phyloP scores from a whole-genome alignment of 1,140 invertebrate genomes.

The Zaprionus ghesquierei region DNA sequence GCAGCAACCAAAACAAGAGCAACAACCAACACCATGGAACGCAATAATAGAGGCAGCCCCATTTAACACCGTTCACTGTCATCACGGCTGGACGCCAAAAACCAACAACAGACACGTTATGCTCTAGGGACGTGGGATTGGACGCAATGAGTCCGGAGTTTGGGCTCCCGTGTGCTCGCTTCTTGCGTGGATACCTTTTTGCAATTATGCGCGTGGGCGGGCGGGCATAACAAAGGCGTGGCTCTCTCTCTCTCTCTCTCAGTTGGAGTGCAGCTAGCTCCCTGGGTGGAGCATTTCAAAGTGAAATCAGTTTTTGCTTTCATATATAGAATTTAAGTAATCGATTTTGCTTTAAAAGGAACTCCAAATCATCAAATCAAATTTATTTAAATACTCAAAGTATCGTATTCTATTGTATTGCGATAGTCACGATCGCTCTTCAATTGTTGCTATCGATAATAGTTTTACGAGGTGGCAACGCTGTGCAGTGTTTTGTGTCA shows the following conservation, averaged over 20 bases:
- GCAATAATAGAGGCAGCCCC: slow-evolving; percentile 17
- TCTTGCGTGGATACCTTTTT: slow-evolving; percentile 24
- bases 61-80: slow-evolving; percentile 34
- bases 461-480: neutral
- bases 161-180: neutral
- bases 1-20: slow-evolving; percentile 38
- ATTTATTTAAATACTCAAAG: too few species aligned
- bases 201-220: slow-evolving; percentile 46
- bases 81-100: slow-evolving; percentile 12
- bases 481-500: neutral
- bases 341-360: neutral
- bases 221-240: neutral
- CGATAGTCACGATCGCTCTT: neutral
- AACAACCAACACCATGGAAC: slow-evolving; percentile 18
- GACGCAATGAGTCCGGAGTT: neutral
- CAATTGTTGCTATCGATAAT: neutral
- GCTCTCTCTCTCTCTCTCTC: neutral
- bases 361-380: neutral
- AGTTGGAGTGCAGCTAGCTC: neutral
- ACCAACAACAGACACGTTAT: neutral
- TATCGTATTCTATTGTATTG: neutral
- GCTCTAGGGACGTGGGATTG: neutral
- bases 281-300: slow-evolving; percentile 37
- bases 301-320: neutral
- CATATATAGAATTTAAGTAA: neutral